Conservation (phyloP, 2,888 invertebrate species). For the Herminia tarsipennalis region DNA sequence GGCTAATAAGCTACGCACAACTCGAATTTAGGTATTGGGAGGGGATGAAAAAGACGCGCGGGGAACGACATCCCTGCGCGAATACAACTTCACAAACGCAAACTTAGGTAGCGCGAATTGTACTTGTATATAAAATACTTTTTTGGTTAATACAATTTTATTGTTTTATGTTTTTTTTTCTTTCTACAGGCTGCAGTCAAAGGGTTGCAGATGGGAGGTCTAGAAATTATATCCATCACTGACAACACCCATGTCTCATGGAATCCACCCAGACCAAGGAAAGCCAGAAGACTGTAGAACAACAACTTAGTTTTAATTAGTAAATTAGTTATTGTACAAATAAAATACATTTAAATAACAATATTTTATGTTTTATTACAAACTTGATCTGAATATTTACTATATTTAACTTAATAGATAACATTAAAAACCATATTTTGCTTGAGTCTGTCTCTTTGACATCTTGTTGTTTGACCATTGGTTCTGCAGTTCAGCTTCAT, state of each 20-base stretch:
- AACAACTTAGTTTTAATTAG: conserved; percentile 32
- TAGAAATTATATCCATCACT: conserved; percentile 96
- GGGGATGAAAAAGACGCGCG: too few relatives aligned
- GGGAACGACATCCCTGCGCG: too few relatives aligned
- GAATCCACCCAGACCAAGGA: conserved; percentile 93
- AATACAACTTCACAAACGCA: too few relatives aligned
- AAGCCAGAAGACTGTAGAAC: conserved; percentile 92
- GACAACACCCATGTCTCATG: conserved; percentile 94
- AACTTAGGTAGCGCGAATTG: too few relatives aligned
- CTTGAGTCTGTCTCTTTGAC: conserved; percentile 94
- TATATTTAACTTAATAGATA: conserved; percentile 11
- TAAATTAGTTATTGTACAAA: conserved; percentile 31
- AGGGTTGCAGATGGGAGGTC: conserved; percentile 96
- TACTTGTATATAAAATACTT: too few relatives aligned
- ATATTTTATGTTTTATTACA: conserved; percentile 20
- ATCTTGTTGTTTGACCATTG: conserved; percentile 96
- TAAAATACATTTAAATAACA: conserved; percentile 24
- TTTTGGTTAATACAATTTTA: too few relatives aligned
- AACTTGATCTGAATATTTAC: conserved; percentile 15
- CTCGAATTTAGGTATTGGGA: too few relatives aligned
- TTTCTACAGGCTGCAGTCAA: conserved; percentile 94
- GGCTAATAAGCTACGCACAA: too few relatives aligned
- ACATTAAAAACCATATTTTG: conserved; percentile 96
- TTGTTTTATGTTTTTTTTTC: conserved; percentile 21
- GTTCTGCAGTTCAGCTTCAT: conserved; percentile 96